phyloP scores from a whole-genome alignment of 2,888 invertebrate genomes.

The Agrenia bidenticulata region DNA sequence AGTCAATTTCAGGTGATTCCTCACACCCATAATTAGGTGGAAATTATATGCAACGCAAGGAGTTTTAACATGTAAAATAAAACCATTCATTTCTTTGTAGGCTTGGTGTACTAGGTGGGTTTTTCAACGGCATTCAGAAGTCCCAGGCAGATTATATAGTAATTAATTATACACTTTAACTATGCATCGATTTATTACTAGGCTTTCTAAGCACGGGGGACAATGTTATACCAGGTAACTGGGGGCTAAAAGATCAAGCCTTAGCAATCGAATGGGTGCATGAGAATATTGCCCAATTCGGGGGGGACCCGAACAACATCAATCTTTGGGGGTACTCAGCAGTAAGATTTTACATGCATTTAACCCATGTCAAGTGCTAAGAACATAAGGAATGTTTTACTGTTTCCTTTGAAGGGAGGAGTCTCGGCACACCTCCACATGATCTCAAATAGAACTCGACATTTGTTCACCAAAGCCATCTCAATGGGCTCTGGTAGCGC shows the following conservation, averaged over 20 bases:
- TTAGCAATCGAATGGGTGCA: conserved; percentile 34
- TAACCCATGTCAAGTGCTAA: no score
- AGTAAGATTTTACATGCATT: not conserved
- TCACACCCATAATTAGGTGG: no score
- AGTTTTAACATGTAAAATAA: no score
- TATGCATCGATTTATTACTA: no score
- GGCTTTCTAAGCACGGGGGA: conserved; percentile 36
- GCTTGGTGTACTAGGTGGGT: conserved; percentile 10
- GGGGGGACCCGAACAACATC: conserved; percentile 26
- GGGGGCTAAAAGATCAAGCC: conserved; percentile 32
- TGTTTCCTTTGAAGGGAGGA: no score
- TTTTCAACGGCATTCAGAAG: no score
- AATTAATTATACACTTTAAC: no score
- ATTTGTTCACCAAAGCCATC: conserved; percentile 35
- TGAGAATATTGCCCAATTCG: conserved; percentile 33
- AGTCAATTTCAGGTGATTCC: conserved; percentile 35
- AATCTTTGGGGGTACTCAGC: conserved; percentile 34
- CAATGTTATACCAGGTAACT: conserved; percentile 29
- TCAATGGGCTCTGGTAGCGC: conserved; percentile 43
- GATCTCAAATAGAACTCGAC: conserved; percentile 31
- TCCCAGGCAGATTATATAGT: no score
- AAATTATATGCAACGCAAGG: no score
- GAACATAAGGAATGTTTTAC: no score
- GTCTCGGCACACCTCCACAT: conserved; percentile 45
- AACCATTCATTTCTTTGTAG: no score